Conservation (phyloP, 1,140 invertebrate species). For the Scaptomyza graminum region DNA sequence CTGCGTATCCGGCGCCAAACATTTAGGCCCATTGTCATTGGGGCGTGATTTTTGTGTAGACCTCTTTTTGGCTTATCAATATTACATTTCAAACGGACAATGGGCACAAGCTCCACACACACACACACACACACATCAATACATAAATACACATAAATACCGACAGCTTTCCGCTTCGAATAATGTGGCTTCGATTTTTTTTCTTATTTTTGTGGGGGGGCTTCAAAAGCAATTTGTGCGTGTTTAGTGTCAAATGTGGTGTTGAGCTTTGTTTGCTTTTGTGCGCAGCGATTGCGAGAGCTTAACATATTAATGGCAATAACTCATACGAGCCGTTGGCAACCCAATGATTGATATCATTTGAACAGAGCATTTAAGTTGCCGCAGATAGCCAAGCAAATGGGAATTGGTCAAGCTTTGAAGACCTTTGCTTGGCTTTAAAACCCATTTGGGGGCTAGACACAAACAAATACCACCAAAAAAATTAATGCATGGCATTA, state of each 20-base stretch:
- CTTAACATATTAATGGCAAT: constrained; percentile 68
- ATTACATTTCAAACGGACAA: constrained; percentile 64
- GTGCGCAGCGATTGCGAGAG: constrained; percentile 17
- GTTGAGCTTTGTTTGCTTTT: constrained; percentile 47
- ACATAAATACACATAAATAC: constrained; percentile 33
- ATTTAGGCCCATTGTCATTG: constrained; percentile 46
- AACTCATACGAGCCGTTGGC: constrained; percentile 52
- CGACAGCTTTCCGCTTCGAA: constrained; percentile 23
- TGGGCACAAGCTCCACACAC: constrained; percentile 8
- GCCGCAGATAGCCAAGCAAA: constrained; percentile 42
- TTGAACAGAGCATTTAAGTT: constrained; percentile 62
- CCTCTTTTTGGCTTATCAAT: constrained; percentile 72
- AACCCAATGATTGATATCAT: constrained; percentile 71
- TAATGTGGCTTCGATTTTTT: constrained; percentile 6
- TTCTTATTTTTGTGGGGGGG: constrained; percentile 20
- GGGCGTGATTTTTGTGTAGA: constrained; percentile 40
- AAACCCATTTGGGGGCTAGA: constrained; percentile 51
- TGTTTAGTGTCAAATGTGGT: constrained; percentile 74
- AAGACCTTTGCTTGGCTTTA: constrained; percentile 36
- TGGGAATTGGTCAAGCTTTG: constrained; percentile 56
- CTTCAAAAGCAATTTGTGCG: constrained; percentile 77
- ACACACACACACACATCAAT: constrained; percentile 24
- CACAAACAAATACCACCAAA: not conserved
- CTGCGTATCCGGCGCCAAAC: constrained; percentile 29
- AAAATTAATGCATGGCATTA: constrained; percentile 10